A percentile compares a stretch with the other conserved stretches of the same genome.
phyloP scores from a whole-genome alignment of 2,888 invertebrate genomes.

The Ophion ventricosus region DNA sequence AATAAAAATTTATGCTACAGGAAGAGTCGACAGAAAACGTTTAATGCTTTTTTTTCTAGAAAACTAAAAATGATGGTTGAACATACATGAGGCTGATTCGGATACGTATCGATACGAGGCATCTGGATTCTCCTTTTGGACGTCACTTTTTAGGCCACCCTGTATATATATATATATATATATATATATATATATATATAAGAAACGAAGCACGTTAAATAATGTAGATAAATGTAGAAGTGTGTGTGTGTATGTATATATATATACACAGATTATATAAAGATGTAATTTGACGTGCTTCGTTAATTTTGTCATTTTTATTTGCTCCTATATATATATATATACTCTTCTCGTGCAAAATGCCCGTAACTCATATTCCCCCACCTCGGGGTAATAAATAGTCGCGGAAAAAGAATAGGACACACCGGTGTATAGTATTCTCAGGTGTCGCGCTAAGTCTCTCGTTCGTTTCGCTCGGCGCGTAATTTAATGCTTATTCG shows the following conservation, averaged over 20 bases:
- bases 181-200: not conserved
- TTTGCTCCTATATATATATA: not conserved
- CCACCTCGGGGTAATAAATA: not conserved
- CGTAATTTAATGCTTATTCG: conserved; percentile 20
- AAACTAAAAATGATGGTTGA: too few relatives aligned
- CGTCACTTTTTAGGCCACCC: too few relatives aligned
- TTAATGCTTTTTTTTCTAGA: too few relatives aligned
- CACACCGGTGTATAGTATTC: conserved; percentile 14
- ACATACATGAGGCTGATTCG: too few relatives aligned
- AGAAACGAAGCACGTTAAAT: too few relatives aligned
- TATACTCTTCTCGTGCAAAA: not conserved
- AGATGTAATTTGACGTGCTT: conserved; percentile 2
- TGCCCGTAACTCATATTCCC: not conserved
- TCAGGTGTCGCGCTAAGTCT: conserved; percentile 37
- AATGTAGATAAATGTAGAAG: too few relatives aligned
- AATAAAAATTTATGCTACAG: too few relatives aligned
- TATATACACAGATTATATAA: not conserved
- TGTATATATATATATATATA: not conserved
- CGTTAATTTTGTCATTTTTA: conserved; percentile 2
- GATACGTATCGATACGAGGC: too few relatives aligned
- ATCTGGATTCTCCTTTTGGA: too few relatives aligned
- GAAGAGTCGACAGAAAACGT: too few relatives aligned
- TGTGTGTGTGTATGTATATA: too few relatives aligned
- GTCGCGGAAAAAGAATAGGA: conserved; percentile 11
- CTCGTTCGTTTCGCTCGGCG: conserved; percentile 1